A percentile compares a stretch with the other conserved stretches of the same genome.
These are phyloP conservation scores for Falco punctatus DNA, from an alignment of 2,113 vertebrate species.

Conservation along the genomic window DNA sequence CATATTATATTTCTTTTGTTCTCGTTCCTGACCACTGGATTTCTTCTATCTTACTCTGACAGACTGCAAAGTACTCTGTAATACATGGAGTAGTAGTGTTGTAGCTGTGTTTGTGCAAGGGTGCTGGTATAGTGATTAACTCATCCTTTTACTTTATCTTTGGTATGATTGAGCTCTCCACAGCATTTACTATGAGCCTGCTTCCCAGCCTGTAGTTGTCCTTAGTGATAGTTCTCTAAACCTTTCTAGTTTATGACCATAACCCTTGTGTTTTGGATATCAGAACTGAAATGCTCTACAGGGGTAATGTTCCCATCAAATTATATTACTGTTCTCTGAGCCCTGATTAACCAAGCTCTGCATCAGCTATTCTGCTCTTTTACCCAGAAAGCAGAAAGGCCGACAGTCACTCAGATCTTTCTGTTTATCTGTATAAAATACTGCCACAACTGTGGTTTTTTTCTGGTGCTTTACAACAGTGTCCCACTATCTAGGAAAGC, in stretches of 20 bases:
- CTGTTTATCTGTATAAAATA: neutral
- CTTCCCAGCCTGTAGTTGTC: neutral
- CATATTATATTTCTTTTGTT: neutral
- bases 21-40: neutral
- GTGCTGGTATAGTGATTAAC: neutral
- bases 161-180: neutral
- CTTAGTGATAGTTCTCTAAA: neutral
- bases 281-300: neutral
- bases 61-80: neutral
- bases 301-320: neutral
- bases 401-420: neutral
- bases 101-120: neutral
- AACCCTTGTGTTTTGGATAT: neutral
- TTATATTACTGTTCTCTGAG: neutral
- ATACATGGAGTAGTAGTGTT: neutral
- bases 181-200: neutral
- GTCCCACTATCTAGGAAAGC: neutral
- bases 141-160: neutral
- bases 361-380: conserved; percentile 8
- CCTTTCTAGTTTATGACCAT: neutral
- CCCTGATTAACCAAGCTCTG: conserved; percentile 11
- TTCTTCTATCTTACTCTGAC: neutral
- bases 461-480: neutral
- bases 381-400: neutral
- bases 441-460: neutral